Conservation (phyloP, 1,140 invertebrate species). For the Tetragnatha versicolor region DNA sequence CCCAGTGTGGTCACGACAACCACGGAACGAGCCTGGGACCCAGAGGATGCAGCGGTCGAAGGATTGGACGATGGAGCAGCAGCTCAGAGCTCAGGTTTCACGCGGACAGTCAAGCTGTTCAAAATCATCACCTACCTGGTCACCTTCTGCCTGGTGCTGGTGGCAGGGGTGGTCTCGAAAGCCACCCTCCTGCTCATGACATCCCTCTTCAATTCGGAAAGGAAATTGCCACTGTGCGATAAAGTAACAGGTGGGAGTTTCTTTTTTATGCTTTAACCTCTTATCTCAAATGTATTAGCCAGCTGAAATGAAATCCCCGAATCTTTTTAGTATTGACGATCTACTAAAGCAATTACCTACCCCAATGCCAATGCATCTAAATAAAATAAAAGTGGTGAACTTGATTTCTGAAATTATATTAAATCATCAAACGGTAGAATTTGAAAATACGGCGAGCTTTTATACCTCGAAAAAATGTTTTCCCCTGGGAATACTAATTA, state of each 20-base stretch:
- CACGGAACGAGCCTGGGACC: background rate
- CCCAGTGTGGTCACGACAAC: background rate
- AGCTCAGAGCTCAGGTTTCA: background rate
- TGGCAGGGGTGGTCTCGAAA: conserved; percentile 83
- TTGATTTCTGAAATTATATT: too few species aligned
- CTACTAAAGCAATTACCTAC: too few species aligned
- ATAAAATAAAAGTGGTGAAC: too few species aligned
- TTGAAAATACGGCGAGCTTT: too few species aligned
- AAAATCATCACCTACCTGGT: conserved; percentile 85
- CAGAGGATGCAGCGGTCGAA: background rate
- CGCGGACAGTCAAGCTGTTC: conserved; percentile 72
- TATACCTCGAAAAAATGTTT: too few species aligned
- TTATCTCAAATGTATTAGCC: too few species aligned
- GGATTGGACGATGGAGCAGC: background rate
- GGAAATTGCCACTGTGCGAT: conserved; percentile 81
- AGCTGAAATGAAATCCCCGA: background rate
- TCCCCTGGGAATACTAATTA: too few species aligned
- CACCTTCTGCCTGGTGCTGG: conserved; percentile 84
- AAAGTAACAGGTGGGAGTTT: conserved; percentile 63
- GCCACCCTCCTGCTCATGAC: conserved; percentile 89
- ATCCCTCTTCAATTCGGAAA: conserved; percentile 80
- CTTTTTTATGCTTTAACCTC: too few species aligned
- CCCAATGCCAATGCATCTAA: too few species aligned
- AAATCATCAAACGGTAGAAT: too few species aligned
- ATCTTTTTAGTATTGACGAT: background rate